Conservation (phyloP, 2,888 invertebrate species). For the Tineola bisselliella region DNA sequence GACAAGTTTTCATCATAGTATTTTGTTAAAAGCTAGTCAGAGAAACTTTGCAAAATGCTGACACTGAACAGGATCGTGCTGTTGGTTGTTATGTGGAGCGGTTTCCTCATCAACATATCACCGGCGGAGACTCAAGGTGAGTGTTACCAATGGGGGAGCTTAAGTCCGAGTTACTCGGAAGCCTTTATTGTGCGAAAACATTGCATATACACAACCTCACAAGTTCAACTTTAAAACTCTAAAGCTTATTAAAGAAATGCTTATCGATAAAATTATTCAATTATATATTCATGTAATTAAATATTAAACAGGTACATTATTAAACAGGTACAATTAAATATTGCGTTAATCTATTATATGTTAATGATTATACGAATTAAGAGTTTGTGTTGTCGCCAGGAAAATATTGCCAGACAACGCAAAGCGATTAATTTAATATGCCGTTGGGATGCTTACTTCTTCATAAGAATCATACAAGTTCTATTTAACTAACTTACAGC, state of each 20-base stretch:
- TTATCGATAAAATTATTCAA: neutral
- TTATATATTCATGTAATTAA: neutral
- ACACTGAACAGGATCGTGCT: constrained; percentile 16
- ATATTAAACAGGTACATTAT: neutral
- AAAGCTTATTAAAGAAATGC: neutral
- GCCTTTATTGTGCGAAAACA: constrained; percentile 24
- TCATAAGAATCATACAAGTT: neutral
- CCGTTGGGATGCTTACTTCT: no score
- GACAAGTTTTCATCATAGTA: neutral
- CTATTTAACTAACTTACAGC: constrained; percentile 2
- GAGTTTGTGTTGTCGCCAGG: neutral
- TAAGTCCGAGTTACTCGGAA: constrained; percentile 17
- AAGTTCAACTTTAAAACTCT: neutral
- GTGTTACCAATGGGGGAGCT: constrained; percentile 38
- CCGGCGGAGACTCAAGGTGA: constrained; percentile 47
- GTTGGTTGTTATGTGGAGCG: constrained; percentile 53
- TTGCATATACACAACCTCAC: neutral
- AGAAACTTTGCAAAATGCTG: constrained; percentile 8
- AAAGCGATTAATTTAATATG: no score
- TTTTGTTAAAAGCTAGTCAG: neutral
- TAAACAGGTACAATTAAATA: constrained; percentile 5
- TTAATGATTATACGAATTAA: constrained; percentile 8
- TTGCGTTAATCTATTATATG: neutral
- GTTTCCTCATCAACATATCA: constrained; percentile 41
- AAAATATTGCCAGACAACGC: neutral